phyloP scores from a whole-genome alignment of 2,888 invertebrate genomes.

The Tolmerus cingulatus region DNA sequence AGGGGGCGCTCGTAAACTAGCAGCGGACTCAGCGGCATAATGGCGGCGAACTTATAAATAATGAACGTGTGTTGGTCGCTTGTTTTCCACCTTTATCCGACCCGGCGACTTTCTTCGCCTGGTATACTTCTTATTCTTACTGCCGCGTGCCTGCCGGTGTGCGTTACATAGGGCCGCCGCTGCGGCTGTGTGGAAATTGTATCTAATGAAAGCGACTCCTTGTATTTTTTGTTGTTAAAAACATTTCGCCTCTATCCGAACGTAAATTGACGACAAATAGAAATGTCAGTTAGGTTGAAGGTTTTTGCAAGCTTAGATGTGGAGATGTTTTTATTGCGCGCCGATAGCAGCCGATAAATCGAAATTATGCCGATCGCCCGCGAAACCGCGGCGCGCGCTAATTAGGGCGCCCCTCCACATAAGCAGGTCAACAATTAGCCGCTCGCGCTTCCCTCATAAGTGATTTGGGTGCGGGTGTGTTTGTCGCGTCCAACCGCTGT shows the following conservation, averaged over 20 bases:
- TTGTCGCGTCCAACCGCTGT: not conserved
- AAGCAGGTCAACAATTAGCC: not conserved
- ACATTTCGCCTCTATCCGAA: conserved; percentile 18
- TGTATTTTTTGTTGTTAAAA: conserved; percentile 31
- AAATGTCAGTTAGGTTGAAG: conserved; percentile 55
- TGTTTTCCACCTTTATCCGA: not conserved
- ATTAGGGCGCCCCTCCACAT: not conserved
- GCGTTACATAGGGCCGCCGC: not conserved
- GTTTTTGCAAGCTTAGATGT: conserved; percentile 54
- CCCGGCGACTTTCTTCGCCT: conserved; percentile 5
- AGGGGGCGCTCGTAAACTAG: not conserved
- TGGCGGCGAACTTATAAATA: conserved; percentile 10
- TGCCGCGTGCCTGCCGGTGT: not conserved
- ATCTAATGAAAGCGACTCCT: conserved; percentile 21
- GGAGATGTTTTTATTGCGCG: conserved; percentile 39
- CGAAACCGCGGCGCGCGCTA: not conserved
- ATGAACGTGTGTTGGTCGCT: conserved; percentile 19
- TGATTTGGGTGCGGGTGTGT: not conserved
- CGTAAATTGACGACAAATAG: conserved; percentile 47
- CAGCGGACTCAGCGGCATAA: not conserved
- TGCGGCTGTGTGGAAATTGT: conserved; percentile 12
- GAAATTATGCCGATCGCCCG: not conserved
- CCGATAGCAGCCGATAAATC: not conserved
- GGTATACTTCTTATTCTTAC: conserved; percentile 21
- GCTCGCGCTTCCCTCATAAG: not conserved